These are phyloP conservation scores for Hirundo rustica DNA, from an alignment of 2,797 vertebrate genomes.

Conservation along the genomic window DNA sequence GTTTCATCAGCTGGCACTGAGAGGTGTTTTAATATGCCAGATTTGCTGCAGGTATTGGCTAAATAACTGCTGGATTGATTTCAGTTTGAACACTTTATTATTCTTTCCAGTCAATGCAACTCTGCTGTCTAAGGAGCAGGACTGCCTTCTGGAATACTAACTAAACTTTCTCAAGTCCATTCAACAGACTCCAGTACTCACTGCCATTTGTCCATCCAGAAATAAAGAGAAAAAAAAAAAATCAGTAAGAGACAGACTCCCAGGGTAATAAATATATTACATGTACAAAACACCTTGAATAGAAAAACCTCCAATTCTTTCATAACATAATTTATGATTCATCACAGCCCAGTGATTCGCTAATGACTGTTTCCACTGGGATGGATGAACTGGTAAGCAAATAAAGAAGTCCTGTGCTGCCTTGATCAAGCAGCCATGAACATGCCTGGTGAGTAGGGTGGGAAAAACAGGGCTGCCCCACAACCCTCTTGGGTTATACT, in stretches of 20 bases:
- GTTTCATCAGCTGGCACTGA: conserved; percentile 54
- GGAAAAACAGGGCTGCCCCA: background rate
- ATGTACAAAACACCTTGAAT: background rate
- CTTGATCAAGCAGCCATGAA: background rate
- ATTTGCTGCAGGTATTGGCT: conserved; percentile 68
- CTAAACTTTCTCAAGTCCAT: background rate
- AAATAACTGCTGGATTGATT: conserved; percentile 47
- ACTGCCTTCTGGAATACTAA: conserved; percentile 32
- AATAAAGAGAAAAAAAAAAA: background rate
- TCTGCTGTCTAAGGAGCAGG: background rate
- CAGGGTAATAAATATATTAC: background rate
- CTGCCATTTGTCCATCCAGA: background rate
- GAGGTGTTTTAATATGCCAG: conserved; percentile 36
- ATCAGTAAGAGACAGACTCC: background rate
- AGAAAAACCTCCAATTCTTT: background rate
- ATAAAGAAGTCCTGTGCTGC: background rate
- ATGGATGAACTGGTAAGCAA: fast-evolving
- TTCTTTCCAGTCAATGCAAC: conserved; percentile 23
- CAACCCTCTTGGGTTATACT: fast-evolving
- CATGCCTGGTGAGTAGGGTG: fast-evolving
- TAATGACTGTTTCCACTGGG: background rate
- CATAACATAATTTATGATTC: background rate
- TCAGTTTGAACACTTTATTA: conserved; percentile 40
- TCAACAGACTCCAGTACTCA: background rate
- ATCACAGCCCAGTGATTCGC: background rate